Evolutionary conservation across 2,797 vertebrate species (phyloP), one percentile per base, ranked within the genome.

Genomic region (Enteromius viviparus): DNA sequence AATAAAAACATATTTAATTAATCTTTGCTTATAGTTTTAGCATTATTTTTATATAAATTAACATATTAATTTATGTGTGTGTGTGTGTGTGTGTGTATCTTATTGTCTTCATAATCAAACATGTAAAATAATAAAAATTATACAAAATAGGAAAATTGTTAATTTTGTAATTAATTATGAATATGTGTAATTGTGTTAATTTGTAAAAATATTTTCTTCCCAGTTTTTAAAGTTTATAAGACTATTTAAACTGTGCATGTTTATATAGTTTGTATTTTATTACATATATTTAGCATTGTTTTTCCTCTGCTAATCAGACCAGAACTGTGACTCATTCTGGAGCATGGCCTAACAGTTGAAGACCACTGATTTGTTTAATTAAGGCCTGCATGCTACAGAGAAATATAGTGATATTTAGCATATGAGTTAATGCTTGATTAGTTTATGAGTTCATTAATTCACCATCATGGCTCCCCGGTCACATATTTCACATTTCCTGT

Each of bases 401-500:
- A 75, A 75, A 75, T 76, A 15, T 9, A 66, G 19, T 23, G 71
- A 34, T 14, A 74, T 34, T 74, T 53, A 37, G 49, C 34, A 53
- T 21, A 51, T 51, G 72, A 40, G 72, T 75, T 76, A 29, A 62
- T 45, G 55, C 75, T 62, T 62, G 55, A 62, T 62, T 62, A 58
- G 32, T 76, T 76, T 58, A 75, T 75, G 51, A 55, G 51, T 76
- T 76, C 51, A 40, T 58, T 76, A 76, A 76, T 76, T 55, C 37
- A 53, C 32, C 71, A 53, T 34, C 29, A 72, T 51, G 49, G 11
- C 49, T 12, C 49, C 45, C n/a, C 1, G 9, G 17, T 12, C 10
- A 12, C 53, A 37, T 60, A 45, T 49, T n/a, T 65, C 8, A 71
- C 14, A 14, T 66, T 69, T 60, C 53, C 14, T 14, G 60, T 23